Base-by-base conservation (phyloP, 2,113 vertebrate genomes). In the Sorex araneus region DNA sequence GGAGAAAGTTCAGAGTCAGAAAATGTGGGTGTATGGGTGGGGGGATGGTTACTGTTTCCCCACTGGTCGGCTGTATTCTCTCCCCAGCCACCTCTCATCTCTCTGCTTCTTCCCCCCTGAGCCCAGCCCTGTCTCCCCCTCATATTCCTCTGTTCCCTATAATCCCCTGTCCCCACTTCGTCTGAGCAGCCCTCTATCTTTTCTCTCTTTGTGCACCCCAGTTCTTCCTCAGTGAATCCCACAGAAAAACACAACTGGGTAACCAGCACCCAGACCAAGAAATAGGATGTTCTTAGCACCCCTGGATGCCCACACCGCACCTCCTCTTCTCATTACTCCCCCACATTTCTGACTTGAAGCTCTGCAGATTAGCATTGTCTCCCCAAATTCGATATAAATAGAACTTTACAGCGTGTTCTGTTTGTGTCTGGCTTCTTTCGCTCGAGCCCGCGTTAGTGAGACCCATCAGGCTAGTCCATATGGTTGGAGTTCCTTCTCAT, bases 1-100 rank as follows among this genome's bases (percentile, higher is more conserved):
- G 45, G 83, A 85, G 77, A 84, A 84, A 30, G 78, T 69, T 18
- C 30, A 12, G 11, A 87, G 40, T 45, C 70, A 87, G 77, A 71
- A 94, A 76, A 71, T 30, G n/a, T 32, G 21, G 28, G 15, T 28
- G 6, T 82, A 47, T 36, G 19, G 43, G 13, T 18, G 43, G 12
- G 40, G 2, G 30, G 1, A 5, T 2, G 1, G 45, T 78, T 57
- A 66, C 74, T 2, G 18, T 18, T 64, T 40, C 25, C 66, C 87
- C 19, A 1, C 9, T 6, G 9, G 30, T 28, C 40, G 27, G 18
- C 18, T 9, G 75, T 47, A 9, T 67, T 18, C 6, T 32, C 66
- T 36, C 54, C 54, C 23, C 28, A 15, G 6, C 27, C n/a, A 9
- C 15, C 43, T 6, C 34, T 3, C 32, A 43, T 70, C 34, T 47